Percentiles rank a stretch among this genome's conserved stretches.
Conservation (phyloP, 2,113 vertebrate species). For the Danionella cerebrum region DNA sequence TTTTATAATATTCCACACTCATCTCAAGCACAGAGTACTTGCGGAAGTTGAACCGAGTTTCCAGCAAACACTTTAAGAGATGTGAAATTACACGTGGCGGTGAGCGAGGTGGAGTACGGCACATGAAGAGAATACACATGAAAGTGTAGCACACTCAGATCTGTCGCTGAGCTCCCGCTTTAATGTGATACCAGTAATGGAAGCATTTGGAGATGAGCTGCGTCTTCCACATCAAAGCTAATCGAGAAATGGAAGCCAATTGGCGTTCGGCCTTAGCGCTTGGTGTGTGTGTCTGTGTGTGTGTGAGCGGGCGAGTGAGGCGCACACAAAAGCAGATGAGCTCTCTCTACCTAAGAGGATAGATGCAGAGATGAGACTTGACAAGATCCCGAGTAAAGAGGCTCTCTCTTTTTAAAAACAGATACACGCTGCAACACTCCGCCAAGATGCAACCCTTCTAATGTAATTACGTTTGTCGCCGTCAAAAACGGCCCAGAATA, state of each 20-base stretch:
- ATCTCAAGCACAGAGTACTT: neutral
- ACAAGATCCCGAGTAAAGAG: constrained; percentile 38
- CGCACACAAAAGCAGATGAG: constrained; percentile 23
- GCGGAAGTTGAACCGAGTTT: neutral
- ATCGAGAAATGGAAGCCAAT: constrained; percentile 34
- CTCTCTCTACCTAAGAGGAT: constrained; percentile 34
- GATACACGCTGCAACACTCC: constrained; percentile 24
- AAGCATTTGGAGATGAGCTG: constrained; percentile 35
- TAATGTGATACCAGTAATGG: constrained; percentile 40
- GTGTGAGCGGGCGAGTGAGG: neutral
- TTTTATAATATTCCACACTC: constrained; percentile 13
- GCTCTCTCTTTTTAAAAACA: constrained; percentile 29
- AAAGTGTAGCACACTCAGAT: constrained; percentile 32
- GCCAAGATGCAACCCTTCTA: constrained; percentile 30
- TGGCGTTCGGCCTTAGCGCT: constrained; percentile 16
- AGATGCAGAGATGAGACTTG: constrained; percentile 40
- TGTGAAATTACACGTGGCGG: constrained; percentile 27
- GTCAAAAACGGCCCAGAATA: constrained; percentile 34
- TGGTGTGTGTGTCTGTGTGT: neutral
- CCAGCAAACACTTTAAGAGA: constrained; percentile 12
- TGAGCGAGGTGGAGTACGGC: constrained; percentile 12
- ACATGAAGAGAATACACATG: constrained; percentile 21
- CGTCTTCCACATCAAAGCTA: constrained; percentile 35
- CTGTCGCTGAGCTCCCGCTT: constrained; percentile 27
- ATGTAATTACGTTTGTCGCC: constrained; percentile 32